Percentiles rank a stretch among this genome's conserved stretches.
These are phyloP conservation scores for Idaea dimidiata DNA, from an alignment of 2,888 invertebrate species.

Conservation along the genomic window DNA sequence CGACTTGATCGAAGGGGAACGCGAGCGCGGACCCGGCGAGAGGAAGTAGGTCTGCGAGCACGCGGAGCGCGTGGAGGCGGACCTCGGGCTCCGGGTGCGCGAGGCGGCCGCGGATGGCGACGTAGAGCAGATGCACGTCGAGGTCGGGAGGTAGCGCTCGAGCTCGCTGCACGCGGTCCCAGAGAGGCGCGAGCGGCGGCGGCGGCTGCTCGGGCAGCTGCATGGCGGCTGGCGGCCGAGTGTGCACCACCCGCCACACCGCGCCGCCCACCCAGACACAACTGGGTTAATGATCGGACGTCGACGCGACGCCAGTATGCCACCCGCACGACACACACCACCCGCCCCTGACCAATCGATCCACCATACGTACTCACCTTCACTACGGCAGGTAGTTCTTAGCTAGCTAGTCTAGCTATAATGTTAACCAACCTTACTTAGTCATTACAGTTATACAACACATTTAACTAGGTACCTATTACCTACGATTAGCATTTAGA, in stretches of 20 bases:
- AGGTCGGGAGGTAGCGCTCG: conserved; percentile 86
- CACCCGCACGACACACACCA: conserved; percentile 34
- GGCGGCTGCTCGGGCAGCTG: conserved; percentile 73
- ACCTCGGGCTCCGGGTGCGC: conserved; percentile 92
- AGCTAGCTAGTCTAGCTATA: conserved; percentile 3
- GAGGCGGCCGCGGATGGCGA: conserved; percentile 86
- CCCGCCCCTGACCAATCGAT: conserved; percentile 76
- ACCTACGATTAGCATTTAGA: not conserved
- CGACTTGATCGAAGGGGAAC: conserved; percentile 86
- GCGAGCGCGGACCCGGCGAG: conserved; percentile 86
- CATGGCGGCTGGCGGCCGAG: conserved; percentile 56
- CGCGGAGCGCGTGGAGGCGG: conserved; percentile 89
- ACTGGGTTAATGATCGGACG: conserved; percentile 80
- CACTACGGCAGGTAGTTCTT: conserved; percentile 2
- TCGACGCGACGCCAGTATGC: conserved; percentile 59
- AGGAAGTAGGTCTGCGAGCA: conserved; percentile 89
- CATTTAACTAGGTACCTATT: not conserved
- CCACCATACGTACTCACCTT: conserved; percentile 39
- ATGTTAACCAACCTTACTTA: not conserved
- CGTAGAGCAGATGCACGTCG: conserved; percentile 84
- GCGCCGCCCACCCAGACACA: conserved; percentile 69
- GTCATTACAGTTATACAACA: conserved; percentile 7
- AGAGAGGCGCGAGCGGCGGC: conserved; percentile 85
- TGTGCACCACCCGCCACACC: conserved; percentile 58
- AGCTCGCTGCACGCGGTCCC: conserved; percentile 90